phyloP scores from a whole-genome alignment of 2,797 vertebrate genomes.

The Harpagifer antarcticus region DNA sequence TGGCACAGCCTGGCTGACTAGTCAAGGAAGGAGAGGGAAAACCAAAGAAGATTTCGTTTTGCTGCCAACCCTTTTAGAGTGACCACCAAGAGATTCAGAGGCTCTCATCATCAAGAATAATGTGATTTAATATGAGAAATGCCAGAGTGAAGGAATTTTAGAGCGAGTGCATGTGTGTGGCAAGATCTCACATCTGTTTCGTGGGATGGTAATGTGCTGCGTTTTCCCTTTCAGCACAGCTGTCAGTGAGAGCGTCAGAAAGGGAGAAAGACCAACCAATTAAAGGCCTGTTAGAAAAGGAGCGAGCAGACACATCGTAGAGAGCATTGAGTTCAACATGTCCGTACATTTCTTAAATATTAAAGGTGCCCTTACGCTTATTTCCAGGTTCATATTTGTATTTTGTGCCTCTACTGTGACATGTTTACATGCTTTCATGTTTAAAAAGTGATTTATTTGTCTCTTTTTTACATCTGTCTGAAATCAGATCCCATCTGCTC shows the following conservation, averaged over 20 bases:
- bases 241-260: conserved; percentile 47
- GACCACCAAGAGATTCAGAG: conserved; percentile 42
- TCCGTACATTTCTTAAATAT: conserved; percentile 10
- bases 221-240: conserved; percentile 62
- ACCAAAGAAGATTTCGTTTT: conserved; percentile 31
- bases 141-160: conserved; percentile 37
- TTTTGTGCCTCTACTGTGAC: too few relatives aligned
- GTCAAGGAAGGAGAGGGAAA: not conserved
- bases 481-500: too few relatives aligned
- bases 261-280: conserved; percentile 21
- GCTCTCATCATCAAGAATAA: conserved; percentile 34
- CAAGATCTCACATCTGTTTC: conserved; percentile 68
- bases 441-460: too few relatives aligned
- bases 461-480: too few relatives aligned
- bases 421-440: too few relatives aligned
- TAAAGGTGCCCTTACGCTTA: too few relatives aligned
- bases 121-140: conserved; percentile 35
- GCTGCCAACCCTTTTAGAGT: conserved; percentile 17
- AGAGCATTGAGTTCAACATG: conserved; percentile 36
- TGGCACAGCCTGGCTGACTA: conserved; percentile 2
- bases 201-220: conserved; percentile 63
- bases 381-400: too few relatives aligned
- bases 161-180: conserved; percentile 61
- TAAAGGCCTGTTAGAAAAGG: conserved; percentile 15
- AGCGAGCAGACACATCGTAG: conserved; percentile 11